Conservation (phyloP, 2,888 invertebrate species). For the Synergus gifuensis region DNA sequence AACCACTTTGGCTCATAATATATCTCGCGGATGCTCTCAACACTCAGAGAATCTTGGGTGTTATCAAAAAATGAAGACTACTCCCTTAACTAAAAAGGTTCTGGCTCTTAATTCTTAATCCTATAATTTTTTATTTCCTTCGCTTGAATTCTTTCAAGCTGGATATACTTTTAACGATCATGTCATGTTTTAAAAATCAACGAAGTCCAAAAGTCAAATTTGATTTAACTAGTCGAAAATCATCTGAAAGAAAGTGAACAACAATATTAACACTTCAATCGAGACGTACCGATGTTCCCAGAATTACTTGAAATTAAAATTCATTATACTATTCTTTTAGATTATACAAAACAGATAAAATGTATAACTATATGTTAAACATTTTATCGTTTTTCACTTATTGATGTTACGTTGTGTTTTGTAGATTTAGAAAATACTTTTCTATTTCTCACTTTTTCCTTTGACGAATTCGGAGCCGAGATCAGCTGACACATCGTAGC, state of each 20-base stretch:
- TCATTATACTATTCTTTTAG: too few relatives aligned
- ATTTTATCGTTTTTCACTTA: neutral
- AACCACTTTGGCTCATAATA: constrained; percentile 60
- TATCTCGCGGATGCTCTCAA: constrained; percentile 45
- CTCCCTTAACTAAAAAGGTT: constrained; percentile 15
- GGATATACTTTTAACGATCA: too few relatives aligned
- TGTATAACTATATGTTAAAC: neutral
- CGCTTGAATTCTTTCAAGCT: constrained; percentile 9
- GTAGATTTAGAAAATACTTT: neutral
- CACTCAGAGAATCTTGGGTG: constrained; percentile 58
- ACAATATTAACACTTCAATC: neutral
- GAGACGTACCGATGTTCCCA: constrained; percentile 47
- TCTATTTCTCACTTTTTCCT: constrained; percentile 85
- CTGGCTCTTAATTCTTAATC: neutral
- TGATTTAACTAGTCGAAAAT: neutral
- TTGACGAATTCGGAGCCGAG: constrained; percentile 85
- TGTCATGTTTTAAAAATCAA: neutral
- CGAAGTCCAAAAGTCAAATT: too few relatives aligned
- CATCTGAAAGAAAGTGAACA: too few relatives aligned
- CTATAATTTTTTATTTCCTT: neutral
- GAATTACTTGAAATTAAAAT: neutral
- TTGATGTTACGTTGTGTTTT: neutral
- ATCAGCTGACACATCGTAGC: constrained; percentile 70
- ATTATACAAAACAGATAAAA: neutral
- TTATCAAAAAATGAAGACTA: constrained; percentile 51